These are phyloP conservation scores for Tyto alba DNA, from an alignment of 2,113 vertebrate species.

Conservation along the genomic window DNA sequence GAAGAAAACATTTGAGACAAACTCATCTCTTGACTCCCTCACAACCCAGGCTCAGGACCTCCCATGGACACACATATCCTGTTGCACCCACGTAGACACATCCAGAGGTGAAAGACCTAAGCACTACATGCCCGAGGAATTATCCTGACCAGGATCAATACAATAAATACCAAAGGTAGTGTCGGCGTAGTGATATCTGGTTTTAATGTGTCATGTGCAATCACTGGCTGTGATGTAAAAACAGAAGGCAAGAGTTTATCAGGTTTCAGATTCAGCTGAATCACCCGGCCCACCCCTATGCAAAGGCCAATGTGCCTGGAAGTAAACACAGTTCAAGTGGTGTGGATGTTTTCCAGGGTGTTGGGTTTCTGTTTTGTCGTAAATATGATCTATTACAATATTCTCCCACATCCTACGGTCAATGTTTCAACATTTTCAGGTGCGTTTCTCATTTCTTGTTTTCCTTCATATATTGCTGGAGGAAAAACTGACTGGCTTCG, in stretches of 20 bases:
- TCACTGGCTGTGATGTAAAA: slow-evolving; percentile 51
- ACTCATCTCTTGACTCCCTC: neutral
- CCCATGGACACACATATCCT: neutral
- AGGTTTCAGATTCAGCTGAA: slow-evolving; percentile 70
- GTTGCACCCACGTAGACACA: neutral
- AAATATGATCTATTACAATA: slow-evolving; percentile 62
- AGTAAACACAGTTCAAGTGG: slow-evolving; percentile 60
- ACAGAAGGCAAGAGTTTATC: slow-evolving; percentile 67
- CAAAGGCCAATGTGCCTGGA: slow-evolving; percentile 52
- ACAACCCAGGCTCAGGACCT: neutral
- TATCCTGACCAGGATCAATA: neutral
- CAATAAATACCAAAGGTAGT: slow-evolving; percentile 44
- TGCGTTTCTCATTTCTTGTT: slow-evolving; percentile 57
- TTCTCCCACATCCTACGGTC: slow-evolving; percentile 22
- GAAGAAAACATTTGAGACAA: neutral
- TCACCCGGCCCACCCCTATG: slow-evolving; percentile 59
- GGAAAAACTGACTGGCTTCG: slow-evolving; percentile 16
- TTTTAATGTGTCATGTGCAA: slow-evolving; percentile 40
- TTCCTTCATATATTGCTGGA: slow-evolving; percentile 35
- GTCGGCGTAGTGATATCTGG: neutral
- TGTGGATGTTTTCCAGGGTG: slow-evolving; percentile 58
- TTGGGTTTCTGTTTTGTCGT: slow-evolving; percentile 69
- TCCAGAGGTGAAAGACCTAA: neutral
- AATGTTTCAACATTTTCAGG: slow-evolving; percentile 61
- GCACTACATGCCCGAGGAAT: neutral